These are phyloP conservation scores for Laupala kohalensis DNA, from an alignment of 1,140 invertebrate species.

Conservation along the genomic window DNA sequence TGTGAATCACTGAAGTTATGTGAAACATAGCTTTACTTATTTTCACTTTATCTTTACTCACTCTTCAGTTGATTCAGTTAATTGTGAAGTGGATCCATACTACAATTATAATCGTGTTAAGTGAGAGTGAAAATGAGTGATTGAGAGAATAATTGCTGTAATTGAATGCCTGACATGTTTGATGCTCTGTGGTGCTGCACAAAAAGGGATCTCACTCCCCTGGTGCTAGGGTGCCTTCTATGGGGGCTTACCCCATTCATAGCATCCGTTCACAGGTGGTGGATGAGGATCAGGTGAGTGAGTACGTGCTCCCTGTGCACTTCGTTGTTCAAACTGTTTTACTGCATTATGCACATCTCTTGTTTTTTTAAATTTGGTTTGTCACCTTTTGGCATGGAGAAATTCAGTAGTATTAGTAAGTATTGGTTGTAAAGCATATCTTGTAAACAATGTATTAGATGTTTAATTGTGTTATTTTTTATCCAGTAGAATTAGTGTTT, in stretches of 20 bases:
- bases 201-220: conserved; percentile 73
- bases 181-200: conserved; percentile 10
- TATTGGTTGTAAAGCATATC: neutral
- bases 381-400: neutral
- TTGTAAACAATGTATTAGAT: neutral
- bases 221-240: conserved; percentile 67
- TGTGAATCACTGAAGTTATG: no score
- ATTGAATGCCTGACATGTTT: neutral
- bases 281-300: conserved; percentile 76
- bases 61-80: no score
- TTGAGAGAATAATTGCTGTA: no score
- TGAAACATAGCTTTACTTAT: no score
- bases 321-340: neutral
- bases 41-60: no score
- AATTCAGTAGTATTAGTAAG: neutral
- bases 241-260: conserved; percentile 77
- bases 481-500: neutral
- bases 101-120: no score
- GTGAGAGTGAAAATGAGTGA: no score
- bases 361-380: neutral
- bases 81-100: no score
- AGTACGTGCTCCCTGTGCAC: neutral
- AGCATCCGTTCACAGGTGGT: conserved; percentile 71
- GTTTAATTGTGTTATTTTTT: neutral
- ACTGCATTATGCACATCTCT: neutral